Conservation (phyloP, 2,113 vertebrate genomes). For the Eleginops maclovinus region DNA sequence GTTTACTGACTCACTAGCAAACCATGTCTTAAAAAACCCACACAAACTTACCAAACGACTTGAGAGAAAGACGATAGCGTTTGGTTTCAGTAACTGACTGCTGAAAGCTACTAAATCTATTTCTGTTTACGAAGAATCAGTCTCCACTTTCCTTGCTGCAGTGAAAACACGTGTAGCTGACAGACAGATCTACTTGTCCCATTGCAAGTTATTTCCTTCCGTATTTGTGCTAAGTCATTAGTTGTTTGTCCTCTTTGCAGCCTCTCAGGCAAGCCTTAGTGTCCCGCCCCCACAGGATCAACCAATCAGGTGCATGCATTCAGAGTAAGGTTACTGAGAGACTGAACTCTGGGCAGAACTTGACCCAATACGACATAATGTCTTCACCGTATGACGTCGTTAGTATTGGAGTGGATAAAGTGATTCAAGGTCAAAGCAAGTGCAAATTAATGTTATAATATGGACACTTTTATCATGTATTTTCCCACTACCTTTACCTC, state of each 20-base stretch:
- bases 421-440: conserved; percentile 48
- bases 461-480: neutral
- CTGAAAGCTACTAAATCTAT: neutral
- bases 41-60: conserved; percentile 24
- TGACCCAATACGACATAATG: accelerated
- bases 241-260: accelerated
- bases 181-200: neutral
- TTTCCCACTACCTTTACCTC: neutral
- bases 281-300: accelerated
- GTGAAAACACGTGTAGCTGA: conserved; percentile 37
- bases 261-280: neutral
- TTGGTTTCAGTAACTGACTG: neutral
- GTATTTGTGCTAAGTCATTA: neutral
- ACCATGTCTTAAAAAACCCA: neutral
- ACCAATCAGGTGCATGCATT: conserved; percentile 16
- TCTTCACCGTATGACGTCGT: neutral
- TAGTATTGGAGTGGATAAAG: neutral
- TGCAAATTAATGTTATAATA: neutral
- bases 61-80: neutral
- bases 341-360: neutral
- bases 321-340: neutral
- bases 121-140: neutral
- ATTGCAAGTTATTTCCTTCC: conserved; percentile 7
- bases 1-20: no score
- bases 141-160: neutral